phyloP scores from a whole-genome alignment of 2,113 vertebrate genomes.

The Oncorhynchus tshawytscha region DNA sequence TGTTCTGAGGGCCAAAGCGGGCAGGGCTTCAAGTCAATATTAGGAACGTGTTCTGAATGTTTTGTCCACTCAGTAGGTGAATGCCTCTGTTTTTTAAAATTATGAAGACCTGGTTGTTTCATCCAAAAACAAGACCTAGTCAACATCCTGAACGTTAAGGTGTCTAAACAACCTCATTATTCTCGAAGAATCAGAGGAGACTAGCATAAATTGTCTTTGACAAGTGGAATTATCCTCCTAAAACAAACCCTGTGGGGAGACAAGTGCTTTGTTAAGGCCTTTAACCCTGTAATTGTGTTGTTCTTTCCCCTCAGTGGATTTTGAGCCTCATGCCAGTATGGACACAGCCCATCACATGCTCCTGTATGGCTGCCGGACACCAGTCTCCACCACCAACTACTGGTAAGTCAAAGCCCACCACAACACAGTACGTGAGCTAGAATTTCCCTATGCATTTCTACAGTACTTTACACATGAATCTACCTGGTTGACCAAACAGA shows the following conservation, averaged over 20 bases:
- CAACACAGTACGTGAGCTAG: background rate
- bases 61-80: too few relatives aligned
- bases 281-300: conserved; percentile 4
- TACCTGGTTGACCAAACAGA: too few relatives aligned
- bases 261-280: background rate
- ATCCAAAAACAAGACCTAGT: background rate
- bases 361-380: conserved; percentile 89
- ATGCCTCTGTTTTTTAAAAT: background rate
- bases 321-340: conserved; percentile 92
- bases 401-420: conserved; percentile 76
- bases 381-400: conserved; percentile 81
- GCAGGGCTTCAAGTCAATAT: too few relatives aligned
- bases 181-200: background rate
- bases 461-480: too few relatives aligned
- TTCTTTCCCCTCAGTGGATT: conserved; percentile 85
- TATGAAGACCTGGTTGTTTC: background rate
- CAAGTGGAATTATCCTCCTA: background rate
- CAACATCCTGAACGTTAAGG: background rate
- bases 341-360: conserved; percentile 96
- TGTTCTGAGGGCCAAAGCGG: too few relatives aligned
- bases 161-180: background rate
- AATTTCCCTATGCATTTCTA: background rate
- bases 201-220: background rate
- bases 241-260: background rate
- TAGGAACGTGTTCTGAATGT: too few relatives aligned